phyloP scores from a whole-genome alignment of 2,113 vertebrate genomes.

The Malurus alboscapulatus region DNA sequence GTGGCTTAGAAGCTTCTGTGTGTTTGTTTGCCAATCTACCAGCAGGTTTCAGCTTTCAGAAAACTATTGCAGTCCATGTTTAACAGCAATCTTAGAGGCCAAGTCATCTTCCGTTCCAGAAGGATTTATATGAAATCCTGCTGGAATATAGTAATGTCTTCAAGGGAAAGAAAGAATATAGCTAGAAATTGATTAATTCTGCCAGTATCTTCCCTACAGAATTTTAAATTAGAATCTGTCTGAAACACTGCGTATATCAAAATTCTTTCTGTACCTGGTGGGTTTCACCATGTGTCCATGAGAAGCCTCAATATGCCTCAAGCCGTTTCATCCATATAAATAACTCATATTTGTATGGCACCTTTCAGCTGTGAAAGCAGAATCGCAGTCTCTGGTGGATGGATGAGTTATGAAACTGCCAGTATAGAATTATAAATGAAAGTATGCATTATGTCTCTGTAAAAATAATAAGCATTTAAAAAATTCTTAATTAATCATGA shows the following conservation, averaged over 20 bases:
- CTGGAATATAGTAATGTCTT: background rate
- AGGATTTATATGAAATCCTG: background rate
- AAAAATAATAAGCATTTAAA: background rate
- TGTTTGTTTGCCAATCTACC: background rate
- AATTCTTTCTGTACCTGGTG: background rate
- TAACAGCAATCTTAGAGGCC: background rate
- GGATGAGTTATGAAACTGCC: constrained; percentile 48
- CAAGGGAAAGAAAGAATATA: background rate
- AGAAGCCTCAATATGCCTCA: background rate
- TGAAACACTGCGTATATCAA: background rate
- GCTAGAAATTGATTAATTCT: background rate
- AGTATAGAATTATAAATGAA: background rate
- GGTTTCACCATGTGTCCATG: background rate
- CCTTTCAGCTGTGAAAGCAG: constrained; percentile 34
- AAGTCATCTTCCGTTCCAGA: background rate
- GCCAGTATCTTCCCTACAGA: background rate
- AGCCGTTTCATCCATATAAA: background rate
- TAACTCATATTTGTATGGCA: background rate
- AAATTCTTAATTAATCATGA: background rate
- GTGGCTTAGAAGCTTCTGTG: background rate
- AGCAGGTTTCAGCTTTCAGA: background rate
- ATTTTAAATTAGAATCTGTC: constrained; percentile 22
- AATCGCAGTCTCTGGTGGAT: constrained; percentile 61
- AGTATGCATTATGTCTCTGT: background rate
- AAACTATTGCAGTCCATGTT: background rate